Evolutionary conservation across 2,888 invertebrate species (phyloP).

Genomic region (Epinotia nisella): DNA sequence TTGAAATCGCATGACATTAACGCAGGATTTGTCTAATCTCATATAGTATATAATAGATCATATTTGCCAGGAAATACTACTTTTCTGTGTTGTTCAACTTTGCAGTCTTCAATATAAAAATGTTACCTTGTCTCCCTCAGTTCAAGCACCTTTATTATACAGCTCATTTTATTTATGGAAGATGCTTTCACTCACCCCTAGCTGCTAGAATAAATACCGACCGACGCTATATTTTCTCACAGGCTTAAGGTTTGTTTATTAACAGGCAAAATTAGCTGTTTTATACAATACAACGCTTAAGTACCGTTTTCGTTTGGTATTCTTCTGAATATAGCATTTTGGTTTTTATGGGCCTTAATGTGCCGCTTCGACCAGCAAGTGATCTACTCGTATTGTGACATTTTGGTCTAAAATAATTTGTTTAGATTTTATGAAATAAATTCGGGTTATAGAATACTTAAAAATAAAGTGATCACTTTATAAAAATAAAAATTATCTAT

Average conservation of each 20-base stretch:
- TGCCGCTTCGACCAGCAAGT: no score
- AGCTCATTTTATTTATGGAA: conserved; percentile 13
- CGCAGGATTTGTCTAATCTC: no score
- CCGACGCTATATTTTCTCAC: conserved; percentile 8
- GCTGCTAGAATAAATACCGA: conserved; percentile 1
- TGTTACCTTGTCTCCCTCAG: neutral
- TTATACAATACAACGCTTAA: neutral
- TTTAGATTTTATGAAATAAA: no score
- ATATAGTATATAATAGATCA: no score
- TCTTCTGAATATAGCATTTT: no score
- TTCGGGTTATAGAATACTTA: no score
- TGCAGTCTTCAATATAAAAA: conserved; percentile 7
- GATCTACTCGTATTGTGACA: no score
- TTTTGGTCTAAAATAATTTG: no score
- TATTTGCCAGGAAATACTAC: neutral
- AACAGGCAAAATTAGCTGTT: conserved; percentile 2
- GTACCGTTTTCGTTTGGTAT: neutral
- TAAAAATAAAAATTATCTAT: no score
- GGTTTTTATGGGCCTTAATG: no score
- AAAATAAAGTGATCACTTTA: no score
- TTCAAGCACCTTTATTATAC: conserved; percentile 5
- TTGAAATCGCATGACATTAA: no score
- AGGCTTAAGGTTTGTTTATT: neutral
- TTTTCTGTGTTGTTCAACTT: neutral
- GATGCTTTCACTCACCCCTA: neutral